Conservation (phyloP, 2,888 invertebrate species). For the Nemotelus nigrinus region DNA sequence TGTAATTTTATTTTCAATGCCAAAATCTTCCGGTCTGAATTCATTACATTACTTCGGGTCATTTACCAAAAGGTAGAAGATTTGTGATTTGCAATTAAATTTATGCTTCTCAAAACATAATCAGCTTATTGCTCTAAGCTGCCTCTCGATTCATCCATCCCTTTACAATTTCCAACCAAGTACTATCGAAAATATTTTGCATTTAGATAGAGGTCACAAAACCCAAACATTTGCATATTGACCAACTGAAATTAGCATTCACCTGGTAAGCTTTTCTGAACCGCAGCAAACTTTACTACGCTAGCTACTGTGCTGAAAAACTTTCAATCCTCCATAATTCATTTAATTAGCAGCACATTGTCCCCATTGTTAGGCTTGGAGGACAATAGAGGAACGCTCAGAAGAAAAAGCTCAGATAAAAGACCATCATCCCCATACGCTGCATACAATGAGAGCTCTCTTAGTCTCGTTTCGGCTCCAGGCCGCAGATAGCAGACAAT, state of each 20-base stretch:
- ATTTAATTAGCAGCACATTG: constrained; percentile 43
- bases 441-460: neutral
- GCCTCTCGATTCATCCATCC: too few relatives aligned
- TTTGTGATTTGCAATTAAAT: too few relatives aligned
- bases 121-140: too few relatives aligned
- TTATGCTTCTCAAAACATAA: too few relatives aligned
- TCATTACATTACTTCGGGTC: too few relatives aligned
- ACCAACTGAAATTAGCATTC: constrained; percentile 20
- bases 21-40: too few relatives aligned
- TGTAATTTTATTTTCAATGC: too few relatives aligned
- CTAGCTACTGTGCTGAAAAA: neutral
- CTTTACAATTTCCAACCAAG: too few relatives aligned
- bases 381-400: constrained; percentile 10
- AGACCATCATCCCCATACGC: constrained; percentile 4
- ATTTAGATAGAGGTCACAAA: too few relatives aligned
- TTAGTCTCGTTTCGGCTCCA: neutral
- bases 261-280: constrained; percentile 10
- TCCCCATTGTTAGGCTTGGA: constrained; percentile 3
- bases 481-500: neutral
- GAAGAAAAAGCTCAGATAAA: constrained; percentile 18
- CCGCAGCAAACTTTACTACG: constrained; percentile 19
- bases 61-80: too few relatives aligned
- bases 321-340: constrained; percentile 34
- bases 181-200: too few relatives aligned
- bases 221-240: constrained; percentile 16